These are phyloP conservation scores for silkworm (Bombyx mori) DNA, from an alignment of 1,140 invertebrate genomes.

Conservation along the genomic window ASM3026992v2 NC_085123.1:7240001-7240500, in stretches of 20 bases:
- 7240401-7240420: slow-evolving; percentile 1
- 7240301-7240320: slow-evolving; percentile 83
- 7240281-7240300: slow-evolving; percentile 76
- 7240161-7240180: slow-evolving; percentile 48
- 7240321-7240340: slow-evolving; percentile 81
- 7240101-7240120: slow-evolving; percentile 48
- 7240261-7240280: slow-evolving; percentile 76
- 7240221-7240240: slow-evolving; percentile 56
- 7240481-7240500: too few species aligned
- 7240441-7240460: too few species aligned
- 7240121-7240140: slow-evolving; percentile 43
- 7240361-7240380: slow-evolving; percentile 79
- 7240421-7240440: neutral
- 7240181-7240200: slow-evolving; percentile 46
- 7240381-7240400: slow-evolving; percentile 79
- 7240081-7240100: slow-evolving; percentile 24
- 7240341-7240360: slow-evolving; percentile 80
- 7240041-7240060: slow-evolving; percentile 40
- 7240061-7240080: slow-evolving; percentile 44
- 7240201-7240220: slow-evolving; percentile 35
- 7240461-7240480: too few species aligned
- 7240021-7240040: slow-evolving; percentile 54
- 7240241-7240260: slow-evolving; percentile 70
- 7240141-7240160: slow-evolving; percentile 43
- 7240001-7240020: slow-evolving; percentile 44